These are phyloP conservation scores for Pontoporia blainvillei DNA, from an alignment of 2,113 vertebrate genomes.

Conservation along the genomic window DNA sequence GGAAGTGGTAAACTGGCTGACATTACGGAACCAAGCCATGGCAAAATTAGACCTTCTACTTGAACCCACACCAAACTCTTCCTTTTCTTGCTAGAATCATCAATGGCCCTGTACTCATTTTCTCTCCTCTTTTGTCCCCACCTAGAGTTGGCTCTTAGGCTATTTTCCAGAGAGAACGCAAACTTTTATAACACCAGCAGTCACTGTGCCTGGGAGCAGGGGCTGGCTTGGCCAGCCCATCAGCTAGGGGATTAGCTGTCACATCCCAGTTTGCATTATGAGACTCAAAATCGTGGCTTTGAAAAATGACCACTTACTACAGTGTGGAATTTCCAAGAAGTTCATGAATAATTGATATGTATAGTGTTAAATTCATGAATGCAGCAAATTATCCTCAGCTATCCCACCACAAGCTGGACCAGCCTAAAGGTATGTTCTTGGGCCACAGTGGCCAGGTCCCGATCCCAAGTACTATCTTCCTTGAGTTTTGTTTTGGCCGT, in stretches of 20 bases:
- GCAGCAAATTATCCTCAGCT: neutral
- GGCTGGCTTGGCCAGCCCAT: neutral
- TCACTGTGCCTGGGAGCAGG: neutral
- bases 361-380: constrained; percentile 16
- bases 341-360: neutral
- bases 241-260: neutral
- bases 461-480: neutral
- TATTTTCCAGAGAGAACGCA: neutral
- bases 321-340: constrained; percentile 8
- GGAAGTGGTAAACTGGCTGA: neutral
- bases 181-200: neutral
- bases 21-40: neutral
- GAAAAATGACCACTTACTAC: neutral
- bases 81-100: neutral
- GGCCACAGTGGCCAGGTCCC: neutral
- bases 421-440: neutral
- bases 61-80: neutral
- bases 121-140: neutral
- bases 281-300: neutral
- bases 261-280: neutral
- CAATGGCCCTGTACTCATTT: neutral
- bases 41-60: neutral
- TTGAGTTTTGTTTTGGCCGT: neutral
- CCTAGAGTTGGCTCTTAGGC: neutral
- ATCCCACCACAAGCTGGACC: neutral